phyloP scores from a whole-genome alignment of 2,113 vertebrate genomes.

The Pachycephala philippinensis region DNA sequence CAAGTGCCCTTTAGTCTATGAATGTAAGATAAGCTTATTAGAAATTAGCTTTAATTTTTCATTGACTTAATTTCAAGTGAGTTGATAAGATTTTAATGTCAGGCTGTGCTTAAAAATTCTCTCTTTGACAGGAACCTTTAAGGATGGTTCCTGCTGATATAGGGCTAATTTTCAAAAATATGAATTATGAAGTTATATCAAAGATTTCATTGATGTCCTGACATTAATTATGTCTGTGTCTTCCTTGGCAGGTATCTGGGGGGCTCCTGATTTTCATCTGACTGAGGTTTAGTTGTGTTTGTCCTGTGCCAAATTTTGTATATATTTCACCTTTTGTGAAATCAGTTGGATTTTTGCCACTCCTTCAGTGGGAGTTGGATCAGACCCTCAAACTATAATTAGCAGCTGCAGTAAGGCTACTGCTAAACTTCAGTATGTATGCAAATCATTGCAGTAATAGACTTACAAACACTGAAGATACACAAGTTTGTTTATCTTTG shows the following conservation, averaged over 20 bases:
- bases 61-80: conserved; percentile 88
- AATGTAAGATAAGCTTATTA: conserved; percentile 68
- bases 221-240: conserved; percentile 36
- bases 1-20: conserved; percentile 53
- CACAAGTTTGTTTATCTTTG: not conserved
- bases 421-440: not conserved
- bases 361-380: conserved; percentile 38
- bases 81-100: conserved; percentile 85
- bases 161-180: conserved; percentile 61
- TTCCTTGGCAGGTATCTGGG: not conserved
- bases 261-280: not conserved
- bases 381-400: conserved; percentile 32
- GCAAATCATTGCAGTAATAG: not conserved
- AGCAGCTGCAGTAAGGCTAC: conserved; percentile 9
- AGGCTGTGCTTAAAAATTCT: conserved; percentile 82
- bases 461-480: not conserved
- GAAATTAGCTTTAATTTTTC: conserved; percentile 82
- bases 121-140: conserved; percentile 83
- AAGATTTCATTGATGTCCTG: conserved; percentile 58
- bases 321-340: conserved; percentile 31
- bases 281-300: conserved; percentile 10
- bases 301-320: not conserved
- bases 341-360: conserved; percentile 44
- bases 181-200: conserved; percentile 66
- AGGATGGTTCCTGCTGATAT: conserved; percentile 70